Base-by-base conservation (phyloP, 64 coral and sea anemone species). In the Dendronephthya gigantea region DNA sequence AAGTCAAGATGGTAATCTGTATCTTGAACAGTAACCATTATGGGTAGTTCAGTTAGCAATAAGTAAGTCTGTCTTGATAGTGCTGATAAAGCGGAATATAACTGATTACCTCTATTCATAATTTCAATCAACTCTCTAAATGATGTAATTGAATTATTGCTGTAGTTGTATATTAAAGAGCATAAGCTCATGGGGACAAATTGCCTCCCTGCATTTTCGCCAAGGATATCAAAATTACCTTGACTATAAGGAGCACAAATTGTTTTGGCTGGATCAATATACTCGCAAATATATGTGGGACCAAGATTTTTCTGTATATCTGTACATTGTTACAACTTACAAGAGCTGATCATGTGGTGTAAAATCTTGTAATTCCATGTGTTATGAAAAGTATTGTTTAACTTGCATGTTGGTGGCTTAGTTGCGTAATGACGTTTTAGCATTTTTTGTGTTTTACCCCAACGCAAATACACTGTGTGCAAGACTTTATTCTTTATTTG, bases 231-330 rank as follows among this genome's bases (percentile, higher is more conserved):
- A 76, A 25, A 7, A 76, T 28, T 76, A 25, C 31, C 31, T 37
- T 76, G 69, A 76, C 69, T 76, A 37, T 76, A 76, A 76, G 69
- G 69, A 22, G n/a, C 69, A 37, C 34, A 30, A 76, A 76, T 34
- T 33, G 51, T 58, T 58, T n/a, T 58, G 22, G 6, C 22, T 11
- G 14, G 51, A 58, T 19, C 22, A 58, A 2, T 2, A 58, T 11
- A 58, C 6, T 6, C 23, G 22, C n/a, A n/a, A n/a, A n/a, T n/a
- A n/a, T n/a, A n/a, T n/a, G n/a, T n/a, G 51, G n/a, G 51, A 58
- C 23, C 51, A 19, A 17, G 51, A 15, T 58, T 58, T 11, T 11
- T 17, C 14, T 58, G 6, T 11, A 58, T 4, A n/a, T 58, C 51
- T 50, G 7, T 16, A 58, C 51, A 6, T 11, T 11, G 51, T 2